Percentiles rank a stretch among this genome's conserved stretches.
These are phyloP conservation scores for Buathra laborator DNA, from an alignment of 2,888 invertebrate species.

Conservation along the genomic window DNA sequence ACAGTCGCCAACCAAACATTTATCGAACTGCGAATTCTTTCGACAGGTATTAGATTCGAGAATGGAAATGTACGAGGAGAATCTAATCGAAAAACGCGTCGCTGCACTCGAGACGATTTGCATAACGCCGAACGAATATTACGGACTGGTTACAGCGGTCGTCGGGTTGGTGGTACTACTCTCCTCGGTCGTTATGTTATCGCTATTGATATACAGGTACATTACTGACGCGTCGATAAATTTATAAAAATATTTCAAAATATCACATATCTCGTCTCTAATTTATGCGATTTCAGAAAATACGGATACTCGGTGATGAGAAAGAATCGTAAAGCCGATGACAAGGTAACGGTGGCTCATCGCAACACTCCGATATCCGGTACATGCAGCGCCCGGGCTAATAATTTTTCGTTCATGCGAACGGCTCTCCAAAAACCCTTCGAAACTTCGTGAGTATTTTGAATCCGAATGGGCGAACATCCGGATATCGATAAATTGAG, in stretches of 20 bases:
- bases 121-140: constrained; percentile 93
- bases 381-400: constrained; percentile 78
- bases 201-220: constrained; percentile 92
- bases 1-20: not conserved
- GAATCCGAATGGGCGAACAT: not conserved
- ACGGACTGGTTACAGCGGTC: constrained; percentile 93
- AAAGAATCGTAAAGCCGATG: constrained; percentile 81
- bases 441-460: constrained; percentile 80
- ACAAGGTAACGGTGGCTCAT: constrained; percentile 74
- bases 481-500: not conserved
- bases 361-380: constrained; percentile 81
- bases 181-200: constrained; percentile 90
- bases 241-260: not conserved
- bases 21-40: not conserved
- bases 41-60: constrained; percentile 92
- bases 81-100: constrained; percentile 83
- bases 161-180: constrained; percentile 91
- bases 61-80: constrained; percentile 85
- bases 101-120: constrained; percentile 91
- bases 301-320: constrained; percentile 90
- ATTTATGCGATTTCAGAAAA: constrained; percentile 86
- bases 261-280: too few relatives aligned
- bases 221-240: constrained; percentile 18
- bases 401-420: constrained; percentile 84
- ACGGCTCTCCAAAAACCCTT: constrained; percentile 83